Evolutionary conservation across 2,888 invertebrate genomes (phyloP).

Genomic region (Cancer borealis): DNA sequence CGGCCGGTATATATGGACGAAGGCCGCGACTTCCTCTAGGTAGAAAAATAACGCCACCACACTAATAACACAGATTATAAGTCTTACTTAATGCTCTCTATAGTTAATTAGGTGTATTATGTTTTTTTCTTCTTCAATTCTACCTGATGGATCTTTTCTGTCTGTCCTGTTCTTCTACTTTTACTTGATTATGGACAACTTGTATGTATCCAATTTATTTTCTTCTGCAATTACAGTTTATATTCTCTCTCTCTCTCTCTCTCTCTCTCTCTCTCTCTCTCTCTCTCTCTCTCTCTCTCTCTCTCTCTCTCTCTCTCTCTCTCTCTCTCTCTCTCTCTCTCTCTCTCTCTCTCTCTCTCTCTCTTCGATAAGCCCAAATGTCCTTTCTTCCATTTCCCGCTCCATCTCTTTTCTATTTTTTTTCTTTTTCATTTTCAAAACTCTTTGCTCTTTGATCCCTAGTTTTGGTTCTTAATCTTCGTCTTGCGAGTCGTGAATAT

Average conservation of each 20-base stretch:
- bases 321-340: slow-evolving; percentile 21
- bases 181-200: neutral
- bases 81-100: neutral
- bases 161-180: neutral
- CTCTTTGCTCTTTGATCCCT: slow-evolving; percentile 7
- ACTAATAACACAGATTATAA: neutral
- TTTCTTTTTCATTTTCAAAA: neutral
- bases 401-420: neutral
- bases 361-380: neutral
- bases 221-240: neutral
- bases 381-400: neutral
- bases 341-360: slow-evolving; percentile 38
- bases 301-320: slow-evolving; percentile 13
- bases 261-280: neutral
- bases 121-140: neutral
- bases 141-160: no score
- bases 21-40: neutral
- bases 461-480: neutral
- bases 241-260: no score
- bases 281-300: neutral
- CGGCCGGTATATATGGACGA: no score
- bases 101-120: neutral
- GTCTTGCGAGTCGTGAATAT: slow-evolving; percentile 4
- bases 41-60: neutral
- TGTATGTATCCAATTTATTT: neutral